Evolutionary conservation across 1,140 invertebrate species (phyloP).

Genomic region (Hermatobates lingyangjiaoensis): DNA sequence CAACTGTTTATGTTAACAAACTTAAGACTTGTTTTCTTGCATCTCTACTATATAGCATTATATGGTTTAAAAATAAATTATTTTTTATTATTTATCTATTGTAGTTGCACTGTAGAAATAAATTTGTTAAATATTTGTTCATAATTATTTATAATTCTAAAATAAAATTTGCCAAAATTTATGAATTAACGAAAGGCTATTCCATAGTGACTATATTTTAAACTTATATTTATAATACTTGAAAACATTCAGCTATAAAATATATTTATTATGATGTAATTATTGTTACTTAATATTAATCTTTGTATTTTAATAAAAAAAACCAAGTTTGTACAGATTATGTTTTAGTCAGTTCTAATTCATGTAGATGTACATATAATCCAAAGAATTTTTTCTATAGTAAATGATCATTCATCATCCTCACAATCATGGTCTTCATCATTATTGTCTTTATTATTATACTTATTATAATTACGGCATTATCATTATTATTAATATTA

Average conservation of each 20-base stretch:
- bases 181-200: too few relatives aligned
- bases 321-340: constrained; percentile 11
- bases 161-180: too few relatives aligned
- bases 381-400: constrained; percentile 1
- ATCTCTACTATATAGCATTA: too few relatives aligned
- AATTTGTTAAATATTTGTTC: too few relatives aligned
- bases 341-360: constrained; percentile 11
- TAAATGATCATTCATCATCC: background rate
- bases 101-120: too few relatives aligned
- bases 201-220: too few relatives aligned
- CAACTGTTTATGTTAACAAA: background rate
- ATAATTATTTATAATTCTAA: too few relatives aligned
- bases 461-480: constrained; percentile 3
- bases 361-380: constrained; percentile 11
- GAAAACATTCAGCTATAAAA: too few relatives aligned
- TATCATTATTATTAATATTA: constrained; percentile 3
- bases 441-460: background rate
- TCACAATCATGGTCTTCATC: background rate
- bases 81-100: too few relatives aligned
- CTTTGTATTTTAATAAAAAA: constrained; percentile 12
- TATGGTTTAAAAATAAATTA: too few relatives aligned
- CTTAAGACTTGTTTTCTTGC: too few relatives aligned
- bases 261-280: constrained; percentile 6
- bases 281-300: constrained; percentile 11
- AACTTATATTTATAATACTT: too few relatives aligned